Conservation (phyloP, 2,113 vertebrate genomes). For the Ramphastos sulfuratus region DNA sequence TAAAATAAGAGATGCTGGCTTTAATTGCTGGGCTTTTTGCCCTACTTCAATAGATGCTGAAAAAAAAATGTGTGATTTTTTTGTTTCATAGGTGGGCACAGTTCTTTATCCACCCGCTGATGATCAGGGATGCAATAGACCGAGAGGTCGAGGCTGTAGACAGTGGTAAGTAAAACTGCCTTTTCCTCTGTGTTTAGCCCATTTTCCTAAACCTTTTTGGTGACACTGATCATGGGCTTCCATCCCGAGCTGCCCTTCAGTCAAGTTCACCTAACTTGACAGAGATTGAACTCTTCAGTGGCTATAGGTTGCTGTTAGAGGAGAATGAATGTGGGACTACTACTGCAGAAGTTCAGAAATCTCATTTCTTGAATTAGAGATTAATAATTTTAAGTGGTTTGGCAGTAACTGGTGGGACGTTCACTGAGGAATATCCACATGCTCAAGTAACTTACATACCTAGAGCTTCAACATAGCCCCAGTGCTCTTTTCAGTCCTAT, state of each 20-base stretch:
- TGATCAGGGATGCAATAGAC: constrained; percentile 94
- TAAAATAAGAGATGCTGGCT: not conserved
- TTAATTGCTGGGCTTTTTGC: not conserved
- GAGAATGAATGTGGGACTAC: not conserved
- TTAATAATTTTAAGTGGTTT: not conserved
- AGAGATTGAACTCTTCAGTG: not conserved
- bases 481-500: not conserved
- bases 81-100: constrained; percentile 89
- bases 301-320: not conserved
- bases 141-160: constrained; percentile 97
- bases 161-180: constrained; percentile 83
- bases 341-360: not conserved
- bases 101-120: constrained; percentile 95
- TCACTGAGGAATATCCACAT: too few relatives aligned
- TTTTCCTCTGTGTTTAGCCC: not conserved
- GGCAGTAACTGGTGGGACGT: not conserved
- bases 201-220: not conserved
- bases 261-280: not conserved
- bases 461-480: not conserved
- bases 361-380: not conserved
- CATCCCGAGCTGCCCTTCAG: not conserved
- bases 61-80: not conserved
- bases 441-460: too few relatives aligned
- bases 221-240: not conserved
- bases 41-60: not conserved